Evolutionary conservation across 2,113 vertebrate species (phyloP), one percentile per base, ranked within the genome.

Genomic region (Caranx ignobilis): DNA sequence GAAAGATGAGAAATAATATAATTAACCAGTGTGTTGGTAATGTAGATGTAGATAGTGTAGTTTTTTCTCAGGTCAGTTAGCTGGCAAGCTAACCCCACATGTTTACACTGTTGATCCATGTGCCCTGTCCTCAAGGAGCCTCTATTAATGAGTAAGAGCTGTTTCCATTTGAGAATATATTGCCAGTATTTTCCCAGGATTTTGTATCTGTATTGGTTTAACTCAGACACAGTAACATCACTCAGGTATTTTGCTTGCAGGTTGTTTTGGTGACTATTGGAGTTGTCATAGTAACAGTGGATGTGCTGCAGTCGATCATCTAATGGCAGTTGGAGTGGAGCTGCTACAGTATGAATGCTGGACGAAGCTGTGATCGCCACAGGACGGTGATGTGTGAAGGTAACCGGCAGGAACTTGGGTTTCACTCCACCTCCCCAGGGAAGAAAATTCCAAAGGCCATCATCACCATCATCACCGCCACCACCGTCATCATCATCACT

Each of bases 391-490:
- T 19, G 68, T 39, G 3, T 69, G 59, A 69, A 13, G 21, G 37
- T 15, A 32, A 13, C 37, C 35, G 65, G 64, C 70, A 66, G 72
- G 5, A 1, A 3, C 54, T 12, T 3, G 21, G 47, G 12, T 45
- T 57, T 55, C 5, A 11, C 72, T 71, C 18, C 3, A 47, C 47
- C 2, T 54, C 71, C 76, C 66, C 21, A 4, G 67, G 66, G 81
- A 35, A 55, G 2, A 76, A 66, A 11, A 69, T 1, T 59, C 32
- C 35, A 12, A 50, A 6, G 16, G 74, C 8, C n/a, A 66, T 57
- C 37, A 4, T 41, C 10, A 41, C 8, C 37, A 5, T 37, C 37
- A 37, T 41, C 7, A 41, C 11, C 39, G 11, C 11, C 39, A 41
- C 11, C 39, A 9, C 11, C 39, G 10, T 70, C 41, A 37, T 41